Evolutionary conservation across 37 sponge, comb jelly and placozoan genomes (phyloP), one percentile per base, ranked within the genome.

Genomic region (Lycopodina hypogea): DNA sequence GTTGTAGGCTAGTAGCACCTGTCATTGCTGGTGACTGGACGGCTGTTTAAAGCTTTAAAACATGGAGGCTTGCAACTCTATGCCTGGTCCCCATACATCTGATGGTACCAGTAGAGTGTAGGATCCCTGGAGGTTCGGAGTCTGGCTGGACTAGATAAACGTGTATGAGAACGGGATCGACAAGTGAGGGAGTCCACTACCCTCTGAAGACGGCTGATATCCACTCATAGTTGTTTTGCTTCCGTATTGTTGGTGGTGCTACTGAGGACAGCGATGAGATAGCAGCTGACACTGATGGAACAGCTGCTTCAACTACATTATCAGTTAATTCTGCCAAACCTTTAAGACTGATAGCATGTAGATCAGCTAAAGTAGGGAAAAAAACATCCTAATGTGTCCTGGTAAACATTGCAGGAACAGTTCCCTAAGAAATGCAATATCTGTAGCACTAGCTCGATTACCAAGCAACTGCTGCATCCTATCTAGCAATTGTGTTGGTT

Each of bases 381-480:
- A 56, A 0, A 90, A 79, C 86, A 90, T 85, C n/a, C 86, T 66
- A 18, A 85, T 79, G 35, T 81, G 81, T n/a, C 77, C 9, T 1
- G 90, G 86, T 32, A 85, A 73, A 9, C 90, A 68, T 30, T 90
- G 90, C 41, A 89, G 70, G 30, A 84, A 84, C 36, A 84, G 72
- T 42, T 87, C 81, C 1, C 76, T 36, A 22, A 87, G 76, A 61
- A 87, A 82, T 9, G 78, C 38, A 15, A 32, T 37, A 37, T 74
- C 61, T 22, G 40, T 34, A 15, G 58, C 45, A 9, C 23, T n/a
- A n/a, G n/a, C n/a, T n/a, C n/a, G n/a, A 40, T 84, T 78, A 3
- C 64, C 78, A 0, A 90, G 86, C n/a, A 90, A 69, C 36, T 90
- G 86, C 67, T 90, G 81, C 86, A 89, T 89, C 34, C 69, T 19